These are phyloP conservation scores for Plagodis pulveraria DNA, from an alignment of 2,888 invertebrate species.

Conservation along the genomic window DNA sequence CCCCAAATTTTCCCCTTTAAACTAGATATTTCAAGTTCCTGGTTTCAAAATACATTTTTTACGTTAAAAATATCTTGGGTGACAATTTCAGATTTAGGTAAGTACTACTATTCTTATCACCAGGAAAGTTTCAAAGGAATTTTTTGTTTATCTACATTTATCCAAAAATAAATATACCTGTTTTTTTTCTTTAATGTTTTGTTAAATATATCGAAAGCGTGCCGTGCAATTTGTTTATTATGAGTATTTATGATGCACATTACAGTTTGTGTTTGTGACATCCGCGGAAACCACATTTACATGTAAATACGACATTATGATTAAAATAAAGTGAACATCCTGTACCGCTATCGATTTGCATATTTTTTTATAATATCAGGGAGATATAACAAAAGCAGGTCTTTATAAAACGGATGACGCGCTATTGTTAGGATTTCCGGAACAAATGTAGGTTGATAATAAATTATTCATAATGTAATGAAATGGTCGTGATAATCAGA, in stretches of 20 bases:
- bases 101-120: too few relatives aligned
- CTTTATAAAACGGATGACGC: conserved; percentile 65
- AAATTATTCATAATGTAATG: conserved; percentile 79
- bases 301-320: conserved; percentile 80
- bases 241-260: conserved; percentile 67
- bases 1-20: too few relatives aligned
- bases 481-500: conserved; percentile 69
- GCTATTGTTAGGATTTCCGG: conserved; percentile 79
- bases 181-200: neutral
- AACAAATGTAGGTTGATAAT: conserved; percentile 45
- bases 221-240: conserved; percentile 58
- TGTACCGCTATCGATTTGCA: conserved; percentile 81
- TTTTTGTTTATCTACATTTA: neutral
- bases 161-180: neutral
- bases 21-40: too few relatives aligned
- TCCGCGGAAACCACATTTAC: conserved; percentile 79
- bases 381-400: conserved; percentile 73
- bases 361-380: conserved; percentile 82
- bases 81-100: too few relatives aligned
- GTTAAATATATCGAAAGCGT: conserved; percentile 32
- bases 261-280: conserved; percentile 75
- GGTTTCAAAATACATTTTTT: too few relatives aligned
- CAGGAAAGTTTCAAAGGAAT: neutral
- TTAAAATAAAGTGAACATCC: conserved; percentile 82
- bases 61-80: too few relatives aligned